Base-by-base conservation (phyloP, 2,113 vertebrate species). In the Ardeotis arabs region DNA sequence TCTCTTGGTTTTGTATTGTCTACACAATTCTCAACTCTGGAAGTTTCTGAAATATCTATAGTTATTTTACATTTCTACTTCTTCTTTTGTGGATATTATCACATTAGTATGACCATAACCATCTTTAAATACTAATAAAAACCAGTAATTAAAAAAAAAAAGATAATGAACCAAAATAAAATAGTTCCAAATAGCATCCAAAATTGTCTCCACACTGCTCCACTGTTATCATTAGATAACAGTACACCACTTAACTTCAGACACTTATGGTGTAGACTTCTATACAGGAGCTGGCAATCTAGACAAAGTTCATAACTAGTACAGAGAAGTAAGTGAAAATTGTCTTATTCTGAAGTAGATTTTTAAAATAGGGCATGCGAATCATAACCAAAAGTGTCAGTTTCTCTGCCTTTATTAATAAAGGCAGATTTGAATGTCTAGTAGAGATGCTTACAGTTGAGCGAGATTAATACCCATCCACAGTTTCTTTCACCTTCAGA, bases 211-310 rank as follows among this genome's bases (percentile, higher is more conserved):
- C 44, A 58, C 22, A 55, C 7, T 22, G 5, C 6, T 70, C 39
- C 31, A 27, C 31, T 37, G 21, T 81, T 53, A 37, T 56, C 22
- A 24, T 62, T 35, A 25, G 6, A 3, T 84, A 45, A 55, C 23
- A 75, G 20, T 67, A 60, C 39, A 1, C 14, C 4, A 31, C 15
- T 64, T 44, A 49, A n/a, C 10, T 60, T 66, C 24, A 62, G 24
- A 52, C 24, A 35, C 3, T 58, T 47, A 6, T 2, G 0, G 0
- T 20, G 3, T n/a, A 27, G 41, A 28, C 5, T 7, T 58, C 12
- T 52, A 9, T 29, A 35, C 4, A 80, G 7, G 9, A 84, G 13
- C 25, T 66, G 15, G 7, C 39, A 75, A 21, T 52, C 4, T 41
- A 73, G 28, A 25, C 8, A 11, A 8, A 45, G 9, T 11, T 84